phyloP scores from a whole-genome alignment of 2,113 vertebrate genomes.

The Nyctereutes procyonoides region DNA sequence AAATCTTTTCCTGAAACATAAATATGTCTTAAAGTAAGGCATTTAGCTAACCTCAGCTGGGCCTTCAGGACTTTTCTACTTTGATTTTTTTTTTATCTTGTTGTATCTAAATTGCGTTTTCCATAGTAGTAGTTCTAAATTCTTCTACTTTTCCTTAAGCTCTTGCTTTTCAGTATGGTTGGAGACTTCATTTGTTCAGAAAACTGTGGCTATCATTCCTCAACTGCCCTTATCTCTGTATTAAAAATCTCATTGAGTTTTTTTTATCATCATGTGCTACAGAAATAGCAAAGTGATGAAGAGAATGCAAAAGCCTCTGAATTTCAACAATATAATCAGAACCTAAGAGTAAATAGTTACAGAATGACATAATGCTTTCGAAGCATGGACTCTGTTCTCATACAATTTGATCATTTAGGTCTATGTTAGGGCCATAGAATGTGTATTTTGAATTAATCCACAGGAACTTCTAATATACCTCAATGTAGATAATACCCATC shows the following conservation, averaged over 20 bases:
- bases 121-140: neutral
- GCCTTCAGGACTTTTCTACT: neutral
- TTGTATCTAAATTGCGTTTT: neutral
- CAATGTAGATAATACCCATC: neutral
- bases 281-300: constrained; percentile 14
- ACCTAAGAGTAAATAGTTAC: neutral
- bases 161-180: neutral
- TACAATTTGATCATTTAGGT: neutral
- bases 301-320: neutral
- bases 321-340: neutral
- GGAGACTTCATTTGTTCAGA: neutral
- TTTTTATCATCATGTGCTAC: neutral
- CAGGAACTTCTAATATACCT: neutral
- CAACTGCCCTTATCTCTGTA: neutral
- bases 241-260: neutral
- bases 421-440: neutral
- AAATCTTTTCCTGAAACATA: neutral
- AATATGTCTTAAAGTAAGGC: neutral
- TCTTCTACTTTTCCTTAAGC: neutral
- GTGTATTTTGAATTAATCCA: neutral
- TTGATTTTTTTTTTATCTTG: constrained; percentile 32
- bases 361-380: neutral
- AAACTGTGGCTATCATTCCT: neutral
- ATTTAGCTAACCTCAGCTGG: neutral
- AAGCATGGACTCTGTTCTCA: neutral